A percentile compares a stretch with the other conserved stretches of the same genome.
phyloP scores from a whole-genome alignment of 2,888 invertebrate species.

The Stenichneumon culpator region DNA sequence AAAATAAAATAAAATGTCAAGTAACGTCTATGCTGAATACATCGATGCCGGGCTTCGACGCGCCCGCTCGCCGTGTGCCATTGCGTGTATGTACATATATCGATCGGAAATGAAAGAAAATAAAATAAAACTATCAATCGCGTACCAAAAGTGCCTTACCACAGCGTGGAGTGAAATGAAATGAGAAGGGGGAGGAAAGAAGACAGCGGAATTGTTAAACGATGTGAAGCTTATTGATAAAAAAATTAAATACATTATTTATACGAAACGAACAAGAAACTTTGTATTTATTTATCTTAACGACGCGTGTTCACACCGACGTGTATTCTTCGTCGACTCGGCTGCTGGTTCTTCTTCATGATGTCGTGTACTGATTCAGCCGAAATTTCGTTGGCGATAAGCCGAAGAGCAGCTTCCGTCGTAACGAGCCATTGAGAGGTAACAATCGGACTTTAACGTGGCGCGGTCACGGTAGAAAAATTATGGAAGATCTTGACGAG shows the following conservation, averaged over 20 bases:
- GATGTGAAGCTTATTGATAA: conserved; percentile 74
- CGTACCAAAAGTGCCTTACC: conserved; percentile 78
- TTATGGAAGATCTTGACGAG: conserved; percentile 38
- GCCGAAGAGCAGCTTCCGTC: neutral
- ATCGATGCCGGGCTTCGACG: conserved; percentile 47
- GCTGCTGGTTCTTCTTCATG: neutral
- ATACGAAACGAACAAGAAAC: conserved; percentile 74
- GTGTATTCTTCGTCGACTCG: neutral
- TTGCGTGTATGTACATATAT: conserved; percentile 77
- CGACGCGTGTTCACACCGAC: neutral
- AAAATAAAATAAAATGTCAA: neutral
- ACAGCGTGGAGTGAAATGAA: conserved; percentile 55
- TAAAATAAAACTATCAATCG: conserved; percentile 62
- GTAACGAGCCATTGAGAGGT: neutral
- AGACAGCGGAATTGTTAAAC: conserved; percentile 72
- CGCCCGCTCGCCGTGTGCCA: conserved; percentile 70
- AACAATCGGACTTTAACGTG: neutral
- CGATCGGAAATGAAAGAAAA: conserved; percentile 68
- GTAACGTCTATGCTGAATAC: neutral
- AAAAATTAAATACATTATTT: conserved; percentile 79
- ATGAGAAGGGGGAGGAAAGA: neutral
- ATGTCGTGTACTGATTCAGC: conserved; percentile 6
- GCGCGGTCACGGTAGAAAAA: conserved; percentile 26
- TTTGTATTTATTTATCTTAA: conserved; percentile 54
- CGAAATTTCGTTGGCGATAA: conserved; percentile 7